Conservation (phyloP, 2,797 vertebrate species). For the Alca torda region DNA sequence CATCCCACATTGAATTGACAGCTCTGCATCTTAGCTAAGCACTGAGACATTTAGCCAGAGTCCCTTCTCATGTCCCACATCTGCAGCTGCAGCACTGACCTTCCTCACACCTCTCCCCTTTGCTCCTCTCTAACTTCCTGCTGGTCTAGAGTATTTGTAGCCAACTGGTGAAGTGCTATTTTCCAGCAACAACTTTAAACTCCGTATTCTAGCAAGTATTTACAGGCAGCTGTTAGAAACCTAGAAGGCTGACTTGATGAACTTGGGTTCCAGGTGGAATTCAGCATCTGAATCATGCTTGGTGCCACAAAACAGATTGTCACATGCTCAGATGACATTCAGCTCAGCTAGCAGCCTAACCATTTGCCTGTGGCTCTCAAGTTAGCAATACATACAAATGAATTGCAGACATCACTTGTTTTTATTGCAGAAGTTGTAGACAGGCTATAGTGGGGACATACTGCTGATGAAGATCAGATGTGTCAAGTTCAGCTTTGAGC, state of each 20-base stretch:
- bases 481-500: neutral
- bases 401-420: neutral
- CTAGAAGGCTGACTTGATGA: neutral
- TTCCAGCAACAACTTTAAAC: neutral
- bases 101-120: slow-evolving; percentile 1
- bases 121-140: slow-evolving; percentile 4
- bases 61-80: neutral
- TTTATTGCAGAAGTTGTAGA: neutral
- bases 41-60: neutral
- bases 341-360: neutral
- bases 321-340: neutral
- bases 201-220: neutral
- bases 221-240: neutral
- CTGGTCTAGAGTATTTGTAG: neutral
- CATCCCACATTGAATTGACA: neutral
- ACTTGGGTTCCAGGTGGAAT: neutral
- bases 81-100: slow-evolving; percentile 21
- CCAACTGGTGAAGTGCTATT: neutral
- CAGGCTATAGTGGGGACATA: neutral
- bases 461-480: neutral
- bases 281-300: neutral
- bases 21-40: neutral
- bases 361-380: neutral
- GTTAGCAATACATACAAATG: neutral
- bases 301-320: neutral